Evolutionary conservation across 2,888 invertebrate genomes (phyloP).

Genomic region (Anoplius nigerrimus): DNA sequence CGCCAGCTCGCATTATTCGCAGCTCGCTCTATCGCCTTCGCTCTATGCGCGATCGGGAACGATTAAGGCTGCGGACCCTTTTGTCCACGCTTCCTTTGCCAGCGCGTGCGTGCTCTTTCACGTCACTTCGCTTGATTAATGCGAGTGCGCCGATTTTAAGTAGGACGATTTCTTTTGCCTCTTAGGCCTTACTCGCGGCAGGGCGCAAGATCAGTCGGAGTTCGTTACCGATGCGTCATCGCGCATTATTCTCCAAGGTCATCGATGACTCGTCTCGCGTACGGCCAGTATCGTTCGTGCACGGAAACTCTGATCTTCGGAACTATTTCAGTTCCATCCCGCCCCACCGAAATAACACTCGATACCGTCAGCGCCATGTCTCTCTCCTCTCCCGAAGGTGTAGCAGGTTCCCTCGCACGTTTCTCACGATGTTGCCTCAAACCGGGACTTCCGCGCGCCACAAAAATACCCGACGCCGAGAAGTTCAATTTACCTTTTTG

Average conservation of each 20-base stretch:
- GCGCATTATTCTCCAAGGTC: too few species aligned
- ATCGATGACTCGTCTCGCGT: too few species aligned
- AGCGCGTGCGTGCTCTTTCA: conserved; percentile 50
- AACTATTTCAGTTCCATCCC: too few species aligned
- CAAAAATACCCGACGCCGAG: not conserved
- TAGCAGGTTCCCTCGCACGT: not conserved
- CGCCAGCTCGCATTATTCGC: conserved; percentile 44
- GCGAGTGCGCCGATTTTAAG: conserved; percentile 48
- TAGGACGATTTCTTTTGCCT: conserved; percentile 30
- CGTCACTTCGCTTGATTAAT: conserved; percentile 60
- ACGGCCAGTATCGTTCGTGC: too few species aligned
- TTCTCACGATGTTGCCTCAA: not conserved
- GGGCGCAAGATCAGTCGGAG: not conserved
- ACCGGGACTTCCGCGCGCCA: too few species aligned
- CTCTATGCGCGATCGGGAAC: conserved; percentile 52
- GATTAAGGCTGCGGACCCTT: conserved; percentile 50
- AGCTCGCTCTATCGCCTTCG: conserved; percentile 55
- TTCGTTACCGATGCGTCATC: too few species aligned
- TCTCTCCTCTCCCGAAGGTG: not conserved
- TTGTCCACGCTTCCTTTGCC: conserved; percentile 52
- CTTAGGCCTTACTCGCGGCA: conserved; percentile 13
- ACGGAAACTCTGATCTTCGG: too few species aligned
- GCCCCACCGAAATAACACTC: too few species aligned
- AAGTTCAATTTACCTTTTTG: not conserved
- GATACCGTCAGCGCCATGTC: too few species aligned